Conservation (phyloP, 1,140 invertebrate genomes). For the Drosophila triauraria region DNA sequence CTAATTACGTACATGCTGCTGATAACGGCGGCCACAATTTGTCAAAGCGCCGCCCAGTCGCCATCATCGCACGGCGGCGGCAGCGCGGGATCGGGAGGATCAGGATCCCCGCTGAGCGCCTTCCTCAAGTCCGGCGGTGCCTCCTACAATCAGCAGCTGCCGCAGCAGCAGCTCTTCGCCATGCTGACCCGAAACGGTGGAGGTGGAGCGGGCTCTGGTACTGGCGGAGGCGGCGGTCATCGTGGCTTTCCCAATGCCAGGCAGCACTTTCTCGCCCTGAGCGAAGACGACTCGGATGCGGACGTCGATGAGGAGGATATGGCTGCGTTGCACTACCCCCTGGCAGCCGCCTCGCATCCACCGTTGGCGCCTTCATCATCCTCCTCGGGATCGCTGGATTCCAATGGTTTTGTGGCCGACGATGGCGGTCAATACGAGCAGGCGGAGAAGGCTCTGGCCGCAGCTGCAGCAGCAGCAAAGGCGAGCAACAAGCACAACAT, state of each 20-base stretch:
- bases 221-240: conserved; percentile 2
- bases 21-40: conserved; percentile 82
- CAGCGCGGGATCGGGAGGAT: conserved; percentile 1
- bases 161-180: conserved; percentile 77
- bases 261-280: conserved; percentile 47
- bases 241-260: conserved; percentile 25
- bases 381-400: conserved; percentile 69
- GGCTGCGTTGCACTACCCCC: conserved; percentile 45
- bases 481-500: conserved; percentile 60
- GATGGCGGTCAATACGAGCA: conserved; percentile 79
- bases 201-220: conserved; percentile 15
- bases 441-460: conserved; percentile 66
- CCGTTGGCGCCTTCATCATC: not conserved
- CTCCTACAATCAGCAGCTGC: conserved; percentile 71
- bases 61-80: conserved; percentile 12
- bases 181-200: conserved; percentile 70
- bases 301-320: conserved; percentile 55
- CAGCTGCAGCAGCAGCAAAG: conserved; percentile 50
- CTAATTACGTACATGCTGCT: conserved; percentile 81
- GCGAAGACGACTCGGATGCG: conserved; percentile 60
- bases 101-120: conserved; percentile 58
- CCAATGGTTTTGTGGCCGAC: conserved; percentile 77
- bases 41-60: conserved; percentile 72
- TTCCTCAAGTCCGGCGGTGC: conserved; percentile 71
- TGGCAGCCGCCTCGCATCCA: conserved; percentile 30